Evolutionary conservation across 2,113 vertebrate species (phyloP), one percentile per base, ranked within the genome.

Genomic region (Irena cyanogastra): DNA sequence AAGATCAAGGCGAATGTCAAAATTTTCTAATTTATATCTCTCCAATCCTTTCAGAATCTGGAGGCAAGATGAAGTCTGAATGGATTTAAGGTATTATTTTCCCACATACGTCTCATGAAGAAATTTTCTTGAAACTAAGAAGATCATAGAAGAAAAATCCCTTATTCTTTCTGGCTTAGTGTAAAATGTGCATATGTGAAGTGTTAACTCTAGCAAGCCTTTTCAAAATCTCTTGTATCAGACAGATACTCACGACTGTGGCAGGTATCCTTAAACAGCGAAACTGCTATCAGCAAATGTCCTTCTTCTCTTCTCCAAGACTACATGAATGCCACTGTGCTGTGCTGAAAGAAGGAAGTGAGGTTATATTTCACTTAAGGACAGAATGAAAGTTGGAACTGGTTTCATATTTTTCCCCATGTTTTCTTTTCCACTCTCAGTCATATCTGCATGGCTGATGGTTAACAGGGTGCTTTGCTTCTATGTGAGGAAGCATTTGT

Each of bases 351-450:
- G 42, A 88, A 87, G 60, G 70, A 92, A 92, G 91, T 52, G 18
- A 80, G 37, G 63, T 28, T 71, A 3, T 69, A 60, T 93, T 94
- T 94, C 64, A 71, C 22, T 72, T 75, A 44, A 71, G 41, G 77
- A 78, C 28, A 72, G 49, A 94, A 89, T 26, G 75, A 84, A 95
- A 87, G 30, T 82, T 89, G 71, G 68, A 93, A 75, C 39, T 45
- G 44, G 42, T 80, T 92, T 93, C 37, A 49, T 79, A 57, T 75
- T 95, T 91, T 81, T 0, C 57, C n/a, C 45, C 26, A 1, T 78
- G 24, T 87, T 91, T 96, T 93, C 81, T 78, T 97, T 94, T 90
- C 83, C 53, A n/a, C 41, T 83, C 52, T 83, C 82, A 69, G 82
- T 78, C 57, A n/a, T 79, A 74, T 91, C 78, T 93, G 59, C 35